These are phyloP conservation scores for Allophyes oxyacanthae DNA, from an alignment of 2,888 invertebrate genomes.

Conservation along the genomic window DNA sequence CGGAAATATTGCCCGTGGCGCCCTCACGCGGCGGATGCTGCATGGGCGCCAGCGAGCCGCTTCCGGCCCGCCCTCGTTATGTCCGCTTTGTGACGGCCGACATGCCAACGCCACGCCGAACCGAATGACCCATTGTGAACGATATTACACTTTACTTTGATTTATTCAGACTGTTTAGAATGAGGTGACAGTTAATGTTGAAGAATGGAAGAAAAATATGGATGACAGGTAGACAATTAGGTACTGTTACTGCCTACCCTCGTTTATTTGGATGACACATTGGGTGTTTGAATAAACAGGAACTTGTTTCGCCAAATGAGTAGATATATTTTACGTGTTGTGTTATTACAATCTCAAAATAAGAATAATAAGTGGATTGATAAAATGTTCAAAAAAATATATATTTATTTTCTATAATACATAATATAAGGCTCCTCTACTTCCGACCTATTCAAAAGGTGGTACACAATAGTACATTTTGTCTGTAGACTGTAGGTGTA, in stretches of 20 bases:
- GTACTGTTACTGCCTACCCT: slow-evolving; percentile 12
- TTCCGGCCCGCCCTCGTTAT: slow-evolving; percentile 82
- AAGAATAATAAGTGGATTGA: too few relatives aligned
- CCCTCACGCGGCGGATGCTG: slow-evolving; percentile 67
- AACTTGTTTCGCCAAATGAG: too few relatives aligned
- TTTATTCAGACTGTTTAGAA: slow-evolving; percentile 53
- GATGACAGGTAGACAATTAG: slow-evolving; percentile 1
- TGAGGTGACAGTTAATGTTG: slow-evolving; percentile 30
- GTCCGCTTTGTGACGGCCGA: slow-evolving; percentile 67
- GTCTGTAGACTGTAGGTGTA: too few relatives aligned
- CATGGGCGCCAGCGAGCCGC: slow-evolving; percentile 69
- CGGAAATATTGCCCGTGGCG: slow-evolving; percentile 78
- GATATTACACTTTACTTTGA: slow-evolving; percentile 60
- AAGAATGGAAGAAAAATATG: slow-evolving; percentile 24
- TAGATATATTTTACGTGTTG: too few relatives aligned
- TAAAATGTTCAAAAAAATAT: too few relatives aligned
- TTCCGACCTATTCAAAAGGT: too few relatives aligned
- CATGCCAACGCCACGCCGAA: slow-evolving; percentile 50
- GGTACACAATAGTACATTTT: too few relatives aligned
- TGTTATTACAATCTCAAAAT: too few relatives aligned
- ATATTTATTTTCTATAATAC: too few relatives aligned
- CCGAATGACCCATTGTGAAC: slow-evolving; percentile 65
- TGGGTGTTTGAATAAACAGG: too few relatives aligned
- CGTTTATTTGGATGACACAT: background rate
- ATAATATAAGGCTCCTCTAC: too few relatives aligned